phyloP scores from a whole-genome alignment of 2,113 vertebrate genomes.

The Engystomops pustulosus region DNA sequence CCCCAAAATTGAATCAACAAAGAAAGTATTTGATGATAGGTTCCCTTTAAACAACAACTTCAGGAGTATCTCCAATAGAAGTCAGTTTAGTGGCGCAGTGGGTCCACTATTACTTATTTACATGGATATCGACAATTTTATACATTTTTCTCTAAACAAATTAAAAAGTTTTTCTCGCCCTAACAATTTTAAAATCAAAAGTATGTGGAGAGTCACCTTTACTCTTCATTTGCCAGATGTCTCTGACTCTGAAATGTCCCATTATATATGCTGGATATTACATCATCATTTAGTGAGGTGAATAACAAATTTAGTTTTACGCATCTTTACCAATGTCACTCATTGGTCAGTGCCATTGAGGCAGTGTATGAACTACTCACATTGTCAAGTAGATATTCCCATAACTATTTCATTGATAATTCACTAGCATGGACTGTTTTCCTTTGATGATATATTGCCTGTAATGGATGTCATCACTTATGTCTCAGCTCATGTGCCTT shows the following conservation, averaged over 20 bases:
- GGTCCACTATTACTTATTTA: too few relatives aligned
- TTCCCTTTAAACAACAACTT: too few relatives aligned
- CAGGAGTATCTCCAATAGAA: too few relatives aligned
- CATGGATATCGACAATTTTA: too few relatives aligned
- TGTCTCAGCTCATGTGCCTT: background rate
- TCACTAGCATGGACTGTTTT: background rate
- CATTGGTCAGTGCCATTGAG: background rate
- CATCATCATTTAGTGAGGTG: background rate
- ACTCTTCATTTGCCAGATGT: background rate
- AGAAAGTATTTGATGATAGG: too few relatives aligned
- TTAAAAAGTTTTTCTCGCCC: too few relatives aligned
- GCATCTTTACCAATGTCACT: background rate
- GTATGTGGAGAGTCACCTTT: background rate
- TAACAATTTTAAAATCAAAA: too few relatives aligned
- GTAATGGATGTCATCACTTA: slow-evolving; percentile 16
- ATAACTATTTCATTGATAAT: background rate
- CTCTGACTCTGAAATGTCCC: background rate
- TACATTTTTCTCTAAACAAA: too few relatives aligned
- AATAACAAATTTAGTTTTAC: background rate
- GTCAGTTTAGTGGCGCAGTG: too few relatives aligned
- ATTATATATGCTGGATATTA: background rate
- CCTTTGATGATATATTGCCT: slow-evolving; percentile 18
- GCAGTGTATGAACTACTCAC: background rate
- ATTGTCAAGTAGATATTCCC: background rate
- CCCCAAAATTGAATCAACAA: too few relatives aligned